Base-by-base conservation (phyloP, 1,140 invertebrate genomes). In the Temnothorax longispinosus region DNA sequence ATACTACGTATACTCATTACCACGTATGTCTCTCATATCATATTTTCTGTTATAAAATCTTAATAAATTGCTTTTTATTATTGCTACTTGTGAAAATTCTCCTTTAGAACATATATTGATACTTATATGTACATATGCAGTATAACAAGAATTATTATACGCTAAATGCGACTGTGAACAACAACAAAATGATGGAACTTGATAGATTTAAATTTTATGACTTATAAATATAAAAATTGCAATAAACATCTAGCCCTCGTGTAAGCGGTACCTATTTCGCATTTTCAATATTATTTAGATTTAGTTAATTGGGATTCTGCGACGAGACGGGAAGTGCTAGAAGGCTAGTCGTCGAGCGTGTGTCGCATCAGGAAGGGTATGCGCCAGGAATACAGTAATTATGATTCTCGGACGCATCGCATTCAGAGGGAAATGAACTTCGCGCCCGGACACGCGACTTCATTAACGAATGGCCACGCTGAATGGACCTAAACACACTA, bases 391-490 rank as follows among this genome's bases (percentile, higher is more conserved):
- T 92, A 92, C 89, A 92, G 92, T 92, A 92, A 92, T 92, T 92
- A 92, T 92, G 90, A 92, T 91, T 92, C 90, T 90, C 87, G 90
- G 85, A 90, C 91, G 77, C 85, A 76, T 90, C 67, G 89, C 91
- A 92, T 92, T 92, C 90, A 89, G 87, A 92, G 89, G 91, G 90
- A 90, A 92, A 92, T 92, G 92, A 91, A 92, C 90, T 92, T 90
- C 75, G 82, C 88, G 85, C 72, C 87, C 82, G 78, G 89, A 92
- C 91, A 92, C 88, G 90, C 89, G 92, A 93, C 92, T 93, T 93
- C 89, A 93, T 93, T 92, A 93, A 93, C 89, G 84, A 91, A 93
- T 92, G 85, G 85, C 81, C 81, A 81, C 15, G 71, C 54, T 90
- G 91, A 91, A 92, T 91, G 88, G 85, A 92, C 74, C 87, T 89